phyloP scores from a whole-genome alignment of 2,797 vertebrate species.

The Gephyroberyx darwinii region DNA sequence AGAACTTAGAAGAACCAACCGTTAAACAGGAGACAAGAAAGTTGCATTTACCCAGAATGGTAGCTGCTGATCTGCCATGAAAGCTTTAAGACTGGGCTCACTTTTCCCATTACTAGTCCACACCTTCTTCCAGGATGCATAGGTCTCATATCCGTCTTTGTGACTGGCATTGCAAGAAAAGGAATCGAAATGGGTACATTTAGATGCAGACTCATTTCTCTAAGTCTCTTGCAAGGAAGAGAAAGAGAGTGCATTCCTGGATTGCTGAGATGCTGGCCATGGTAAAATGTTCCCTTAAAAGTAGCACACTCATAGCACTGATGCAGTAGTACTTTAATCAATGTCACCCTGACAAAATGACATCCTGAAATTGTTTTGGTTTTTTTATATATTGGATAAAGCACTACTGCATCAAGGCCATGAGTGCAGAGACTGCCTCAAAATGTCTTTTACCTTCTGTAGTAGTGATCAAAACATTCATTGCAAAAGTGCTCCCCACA shows the following conservation, averaged over 20 bases:
- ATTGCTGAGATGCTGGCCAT: too few relatives aligned
- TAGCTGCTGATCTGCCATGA: slow-evolving; percentile 98
- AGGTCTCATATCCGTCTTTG: slow-evolving; percentile 97
- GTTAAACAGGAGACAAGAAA: slow-evolving; percentile 2
- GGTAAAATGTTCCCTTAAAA: too few relatives aligned
- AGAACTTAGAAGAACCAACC: not conserved
- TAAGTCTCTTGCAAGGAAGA: not conserved
- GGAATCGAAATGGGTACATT: not conserved
- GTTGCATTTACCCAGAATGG: slow-evolving; percentile 92
- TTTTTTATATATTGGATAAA: too few relatives aligned
- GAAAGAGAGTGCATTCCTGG: not conserved
- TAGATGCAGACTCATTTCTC: not conserved
- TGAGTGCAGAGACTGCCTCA: too few relatives aligned
- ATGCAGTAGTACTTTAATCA: not conserved
- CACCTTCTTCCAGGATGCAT: slow-evolving; percentile 92
- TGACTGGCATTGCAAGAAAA: slow-evolving; percentile 81
- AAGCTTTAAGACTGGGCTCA: slow-evolving; percentile 97
- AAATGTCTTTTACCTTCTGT: slow-evolving; percentile 88
- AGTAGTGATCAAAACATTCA: slow-evolving; percentile 98
- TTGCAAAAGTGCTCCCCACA: slow-evolving; percentile 99
- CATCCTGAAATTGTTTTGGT: too few relatives aligned
- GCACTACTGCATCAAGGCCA: too few relatives aligned
- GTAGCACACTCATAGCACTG: too few relatives aligned
- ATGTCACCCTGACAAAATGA: not conserved
- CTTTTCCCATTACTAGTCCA: slow-evolving; percentile 99